Evolutionary conservation across 2,797 vertebrate species (phyloP).

Genomic region (Sparidentex hasta): DNA sequence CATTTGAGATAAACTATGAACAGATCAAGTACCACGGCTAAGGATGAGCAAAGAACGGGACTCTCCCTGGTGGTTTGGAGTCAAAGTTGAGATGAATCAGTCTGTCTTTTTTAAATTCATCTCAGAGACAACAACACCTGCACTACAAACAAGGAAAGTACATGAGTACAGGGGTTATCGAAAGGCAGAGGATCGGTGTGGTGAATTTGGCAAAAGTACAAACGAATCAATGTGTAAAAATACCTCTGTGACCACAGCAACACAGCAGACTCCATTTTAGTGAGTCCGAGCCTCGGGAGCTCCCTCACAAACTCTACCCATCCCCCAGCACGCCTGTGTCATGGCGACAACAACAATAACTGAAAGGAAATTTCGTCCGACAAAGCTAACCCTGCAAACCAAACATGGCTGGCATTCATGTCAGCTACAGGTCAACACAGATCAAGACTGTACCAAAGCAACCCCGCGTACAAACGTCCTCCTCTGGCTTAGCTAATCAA

Average conservation of each 20-base stretch:
- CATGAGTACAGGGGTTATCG: background rate
- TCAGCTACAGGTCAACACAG: too few relatives aligned
- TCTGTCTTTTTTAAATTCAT: background rate
- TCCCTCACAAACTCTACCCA: constrained; percentile 32
- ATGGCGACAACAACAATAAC: constrained; percentile 52
- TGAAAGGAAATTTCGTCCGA: background rate
- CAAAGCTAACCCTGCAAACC: background rate
- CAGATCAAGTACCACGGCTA: background rate
- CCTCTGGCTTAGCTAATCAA: background rate
- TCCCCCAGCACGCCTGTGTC: constrained; percentile 55
- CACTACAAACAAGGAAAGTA: background rate
- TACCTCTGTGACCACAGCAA: constrained; percentile 7
- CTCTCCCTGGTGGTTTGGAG: background rate
- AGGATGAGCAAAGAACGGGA: background rate
- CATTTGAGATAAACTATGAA: background rate
- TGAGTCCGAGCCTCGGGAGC: constrained; percentile 30
- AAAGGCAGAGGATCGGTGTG: background rate
- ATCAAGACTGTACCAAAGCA: background rate
- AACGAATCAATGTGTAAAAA: constrained; percentile 14
- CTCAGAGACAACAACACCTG: background rate
- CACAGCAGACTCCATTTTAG: constrained; percentile 67
- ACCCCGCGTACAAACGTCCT: background rate
- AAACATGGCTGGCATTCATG: background rate
- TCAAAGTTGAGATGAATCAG: background rate
- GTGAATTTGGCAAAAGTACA: background rate